Percentiles rank a stretch among this genome's conserved stretches.
These are phyloP conservation scores for Pipistrellus pygmaeus DNA, from an alignment of 2,797 vertebrate genomes.

Conservation along the genomic window DNA sequence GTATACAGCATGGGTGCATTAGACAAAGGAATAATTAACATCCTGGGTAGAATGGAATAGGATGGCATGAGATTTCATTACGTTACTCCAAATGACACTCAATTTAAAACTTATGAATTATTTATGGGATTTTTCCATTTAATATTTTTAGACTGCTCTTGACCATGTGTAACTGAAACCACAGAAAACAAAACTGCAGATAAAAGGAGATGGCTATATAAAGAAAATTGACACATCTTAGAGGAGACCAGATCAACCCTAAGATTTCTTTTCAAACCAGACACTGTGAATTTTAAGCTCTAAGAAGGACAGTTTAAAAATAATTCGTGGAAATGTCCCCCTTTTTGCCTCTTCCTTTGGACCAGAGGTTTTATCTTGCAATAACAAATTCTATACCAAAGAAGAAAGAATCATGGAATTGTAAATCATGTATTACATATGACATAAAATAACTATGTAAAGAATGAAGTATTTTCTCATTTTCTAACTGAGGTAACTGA, in stretches of 20 bases:
- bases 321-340: neutral
- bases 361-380: neutral
- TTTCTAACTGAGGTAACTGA: neutral
- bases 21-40: neutral
- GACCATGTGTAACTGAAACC: neutral
- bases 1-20: neutral
- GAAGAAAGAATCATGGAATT: neutral
- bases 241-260: neutral
- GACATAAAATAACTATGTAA: neutral
- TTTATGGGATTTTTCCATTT: neutral
- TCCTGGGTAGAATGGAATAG: neutral
- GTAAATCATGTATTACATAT: neutral
- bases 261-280: neutral
- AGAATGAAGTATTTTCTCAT: neutral
- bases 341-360: neutral
- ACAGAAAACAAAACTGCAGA: neutral
- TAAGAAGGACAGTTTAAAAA: neutral
- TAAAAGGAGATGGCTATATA: neutral
- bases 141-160: neutral
- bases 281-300: neutral
- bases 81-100: neutral
- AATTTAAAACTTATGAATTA: neutral
- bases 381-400: neutral
- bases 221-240: neutral
- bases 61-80: neutral